Percentiles rank a stretch among this genome's conserved stretches.
These are phyloP conservation scores for Helarctos malayanus DNA, from an alignment of 2,797 vertebrate genomes.

Conservation along the genomic window DNA sequence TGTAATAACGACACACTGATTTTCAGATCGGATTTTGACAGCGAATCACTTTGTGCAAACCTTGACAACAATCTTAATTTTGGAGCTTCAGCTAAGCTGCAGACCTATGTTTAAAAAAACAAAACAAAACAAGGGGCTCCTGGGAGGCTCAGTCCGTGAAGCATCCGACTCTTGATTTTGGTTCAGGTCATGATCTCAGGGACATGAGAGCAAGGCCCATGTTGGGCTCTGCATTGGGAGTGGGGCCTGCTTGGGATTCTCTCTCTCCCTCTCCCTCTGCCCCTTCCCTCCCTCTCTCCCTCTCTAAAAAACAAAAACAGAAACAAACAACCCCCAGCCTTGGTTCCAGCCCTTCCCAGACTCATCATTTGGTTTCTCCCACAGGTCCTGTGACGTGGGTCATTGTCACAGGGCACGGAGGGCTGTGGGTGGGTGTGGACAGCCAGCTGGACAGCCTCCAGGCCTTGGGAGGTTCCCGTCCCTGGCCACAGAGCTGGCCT, in stretches of 20 bases:
- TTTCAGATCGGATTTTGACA: conserved; percentile 50
- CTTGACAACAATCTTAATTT: conserved; percentile 12
- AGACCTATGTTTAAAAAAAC: background rate
- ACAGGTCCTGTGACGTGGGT: background rate
- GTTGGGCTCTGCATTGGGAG: background rate
- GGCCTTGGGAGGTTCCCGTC: background rate
- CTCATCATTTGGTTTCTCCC: background rate
- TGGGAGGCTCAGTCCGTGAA: background rate
- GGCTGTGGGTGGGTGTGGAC: too few species aligned
- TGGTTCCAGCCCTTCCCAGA: background rate
- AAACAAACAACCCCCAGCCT: background rate
- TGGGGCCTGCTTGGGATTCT: background rate
- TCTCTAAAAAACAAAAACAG: background rate
- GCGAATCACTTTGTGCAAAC: conserved; percentile 26
- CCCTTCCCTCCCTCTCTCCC: background rate
- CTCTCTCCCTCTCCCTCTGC: background rate
- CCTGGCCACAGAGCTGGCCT: background rate
- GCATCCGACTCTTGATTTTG: background rate
- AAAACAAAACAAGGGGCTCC: background rate
- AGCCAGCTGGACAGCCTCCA: background rate
- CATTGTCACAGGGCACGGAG: background rate
- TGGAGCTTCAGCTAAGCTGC: background rate
- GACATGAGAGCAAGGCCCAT: background rate
- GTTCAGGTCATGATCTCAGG: background rate
- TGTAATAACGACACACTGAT: background rate